phyloP scores from a whole-genome alignment of 2,113 vertebrate species.

The Alouatta palliata region DNA sequence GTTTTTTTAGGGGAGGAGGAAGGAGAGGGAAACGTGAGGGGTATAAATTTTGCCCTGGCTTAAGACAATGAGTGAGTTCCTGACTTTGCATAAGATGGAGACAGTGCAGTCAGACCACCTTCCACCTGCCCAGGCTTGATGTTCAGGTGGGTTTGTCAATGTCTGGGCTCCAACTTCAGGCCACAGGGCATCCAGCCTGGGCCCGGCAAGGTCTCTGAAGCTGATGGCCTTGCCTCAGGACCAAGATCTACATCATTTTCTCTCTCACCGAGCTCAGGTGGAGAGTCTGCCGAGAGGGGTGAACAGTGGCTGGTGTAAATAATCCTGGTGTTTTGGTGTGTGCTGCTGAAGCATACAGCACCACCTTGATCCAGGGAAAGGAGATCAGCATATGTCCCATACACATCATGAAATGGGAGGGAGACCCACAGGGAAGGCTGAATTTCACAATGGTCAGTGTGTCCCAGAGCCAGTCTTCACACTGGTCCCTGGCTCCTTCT shows the following conservation, averaged over 20 bases:
- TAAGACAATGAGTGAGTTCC: background rate
- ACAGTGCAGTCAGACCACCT: background rate
- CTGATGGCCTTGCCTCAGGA: background rate
- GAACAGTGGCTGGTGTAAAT: background rate
- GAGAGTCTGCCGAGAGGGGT: background rate
- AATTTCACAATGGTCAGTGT: background rate
- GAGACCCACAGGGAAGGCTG: background rate
- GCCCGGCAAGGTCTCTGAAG: constrained; percentile 3
- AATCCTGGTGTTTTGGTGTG: background rate
- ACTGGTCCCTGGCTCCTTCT: constrained; percentile 29
- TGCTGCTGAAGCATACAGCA: background rate
- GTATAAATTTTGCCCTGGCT: constrained; percentile 2
- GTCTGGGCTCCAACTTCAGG: constrained; percentile 30
- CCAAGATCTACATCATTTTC: background rate
- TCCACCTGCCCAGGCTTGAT: background rate
- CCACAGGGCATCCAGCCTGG: background rate
- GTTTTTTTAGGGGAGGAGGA: background rate
- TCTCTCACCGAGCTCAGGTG: background rate
- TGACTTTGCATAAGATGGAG: background rate
- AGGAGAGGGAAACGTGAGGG: background rate
- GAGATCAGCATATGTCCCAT: background rate
- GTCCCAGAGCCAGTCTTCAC: constrained; percentile 21
- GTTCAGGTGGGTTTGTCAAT: background rate
- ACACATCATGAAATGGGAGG: background rate
- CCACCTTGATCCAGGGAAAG: background rate